A percentile compares a stretch with the other conserved stretches of the same genome.
phyloP scores from a whole-genome alignment of 2,797 vertebrate species.

The Psittacula derbiana region DNA sequence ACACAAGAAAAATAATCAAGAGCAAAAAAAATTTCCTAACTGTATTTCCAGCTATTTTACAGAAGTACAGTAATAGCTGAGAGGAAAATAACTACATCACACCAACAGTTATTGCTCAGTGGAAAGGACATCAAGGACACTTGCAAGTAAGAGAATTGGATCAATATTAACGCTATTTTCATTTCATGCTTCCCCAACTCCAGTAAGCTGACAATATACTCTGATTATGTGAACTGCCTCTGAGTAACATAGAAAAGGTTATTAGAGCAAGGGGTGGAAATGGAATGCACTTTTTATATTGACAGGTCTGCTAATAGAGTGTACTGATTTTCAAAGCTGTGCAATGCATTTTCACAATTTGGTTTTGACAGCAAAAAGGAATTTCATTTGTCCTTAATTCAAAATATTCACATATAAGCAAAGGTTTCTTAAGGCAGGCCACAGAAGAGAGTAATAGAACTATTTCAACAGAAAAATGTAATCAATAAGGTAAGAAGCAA shows the following conservation, averaged over 20 bases:
- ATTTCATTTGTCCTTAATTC: slow-evolving; percentile 75
- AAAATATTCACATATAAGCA: slow-evolving; percentile 70
- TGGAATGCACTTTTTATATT: slow-evolving; percentile 91
- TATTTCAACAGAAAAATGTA: slow-evolving; percentile 48
- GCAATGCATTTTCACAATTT: slow-evolving; percentile 74
- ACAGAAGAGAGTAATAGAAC: slow-evolving; percentile 43
- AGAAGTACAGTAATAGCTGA: slow-evolving; percentile 39
- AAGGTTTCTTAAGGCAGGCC: slow-evolving; percentile 39
- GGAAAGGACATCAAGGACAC: slow-evolving; percentile 91
- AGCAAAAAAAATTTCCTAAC: slow-evolving; percentile 23
- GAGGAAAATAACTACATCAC: slow-evolving; percentile 69
- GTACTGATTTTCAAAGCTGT: slow-evolving; percentile 79
- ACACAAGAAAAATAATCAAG: slow-evolving; percentile 24
- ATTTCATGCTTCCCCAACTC: slow-evolving; percentile 99
- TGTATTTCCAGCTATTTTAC: slow-evolving; percentile 16
- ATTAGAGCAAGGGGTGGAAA: slow-evolving; percentile 87
- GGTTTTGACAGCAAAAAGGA: slow-evolving; percentile 71
- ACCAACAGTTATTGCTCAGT: slow-evolving; percentile 74
- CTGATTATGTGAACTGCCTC: slow-evolving; percentile 83
- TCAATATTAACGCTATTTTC: slow-evolving; percentile 99
- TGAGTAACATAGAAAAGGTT: slow-evolving; percentile 87
- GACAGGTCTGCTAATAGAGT: slow-evolving; percentile 93
- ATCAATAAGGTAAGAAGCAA: slow-evolving; percentile 59
- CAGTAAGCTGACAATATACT: slow-evolving; percentile 94
- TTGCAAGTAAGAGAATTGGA: slow-evolving; percentile 92